Percentiles rank a stretch among this genome's conserved stretches.
Evolutionary conservation across 1,140 invertebrate genomes (phyloP).

Genomic region (Hycleus phaleratus): DNA sequence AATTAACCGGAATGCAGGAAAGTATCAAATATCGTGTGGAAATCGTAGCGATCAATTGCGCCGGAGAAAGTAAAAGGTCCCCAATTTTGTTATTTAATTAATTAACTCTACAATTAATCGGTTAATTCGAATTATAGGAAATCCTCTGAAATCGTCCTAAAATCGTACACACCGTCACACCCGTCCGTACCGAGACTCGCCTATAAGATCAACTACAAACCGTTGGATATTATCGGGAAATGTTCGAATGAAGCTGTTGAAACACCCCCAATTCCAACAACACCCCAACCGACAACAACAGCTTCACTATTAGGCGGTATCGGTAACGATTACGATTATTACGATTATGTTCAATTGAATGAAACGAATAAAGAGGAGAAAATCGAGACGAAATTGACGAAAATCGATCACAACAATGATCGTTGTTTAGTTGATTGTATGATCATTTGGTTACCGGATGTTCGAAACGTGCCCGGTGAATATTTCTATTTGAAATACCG

Average conservation of each 20-base stretch:
- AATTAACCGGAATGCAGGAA: constrained; percentile 75
- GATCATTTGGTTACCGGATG: constrained; percentile 73
- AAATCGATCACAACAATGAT: constrained; percentile 30
- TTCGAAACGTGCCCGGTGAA: constrained; percentile 66
- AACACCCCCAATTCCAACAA: background rate
- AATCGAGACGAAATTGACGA: constrained; percentile 5
- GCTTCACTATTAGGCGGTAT: background rate
- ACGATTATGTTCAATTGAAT: constrained; percentile 15
- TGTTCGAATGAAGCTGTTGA: constrained; percentile 10
- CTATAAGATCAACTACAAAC: constrained; percentile 27
- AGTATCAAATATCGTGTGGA: constrained; percentile 83
- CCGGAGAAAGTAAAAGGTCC: constrained; percentile 70
- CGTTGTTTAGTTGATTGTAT: constrained; percentile 62
- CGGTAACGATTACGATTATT: constrained; percentile 21
- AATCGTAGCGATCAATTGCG: constrained; percentile 72
- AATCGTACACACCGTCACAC: constrained; percentile 19
- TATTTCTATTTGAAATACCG: constrained; percentile 87
- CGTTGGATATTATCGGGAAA: constrained; percentile 10
- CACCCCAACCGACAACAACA: background rate
- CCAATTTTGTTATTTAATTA: constrained; percentile 1
- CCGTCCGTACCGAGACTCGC: constrained; percentile 25
- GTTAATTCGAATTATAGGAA: constrained; percentile 17
- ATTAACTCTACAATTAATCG: no score
- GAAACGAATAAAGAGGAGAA: constrained; percentile 2
- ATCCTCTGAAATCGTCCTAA: constrained; percentile 20